Evolutionary conservation across 2,113 vertebrate species (phyloP).

Genomic region (Trematomus loennbergii): DNA sequence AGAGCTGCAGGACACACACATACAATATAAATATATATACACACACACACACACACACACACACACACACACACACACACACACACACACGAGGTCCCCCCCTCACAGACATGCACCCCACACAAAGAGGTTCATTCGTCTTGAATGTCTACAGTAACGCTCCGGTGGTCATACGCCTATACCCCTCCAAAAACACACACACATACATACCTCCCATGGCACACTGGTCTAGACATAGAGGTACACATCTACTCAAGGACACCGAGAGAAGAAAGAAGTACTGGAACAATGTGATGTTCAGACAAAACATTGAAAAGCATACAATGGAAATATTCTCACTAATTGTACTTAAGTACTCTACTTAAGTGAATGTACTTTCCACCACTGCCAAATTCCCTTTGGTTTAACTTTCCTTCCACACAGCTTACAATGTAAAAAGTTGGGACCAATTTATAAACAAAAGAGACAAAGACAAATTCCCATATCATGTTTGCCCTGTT

Average conservation of each 20-base stretch:
- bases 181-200: background rate
- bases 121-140: slow-evolving; percentile 60
- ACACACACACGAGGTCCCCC: background rate
- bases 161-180: slow-evolving; percentile 37
- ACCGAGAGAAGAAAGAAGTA: slow-evolving; percentile 12
- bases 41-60: too few species aligned
- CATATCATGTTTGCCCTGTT: too few species aligned
- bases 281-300: slow-evolving; percentile 14
- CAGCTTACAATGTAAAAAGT: background rate
- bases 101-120: background rate
- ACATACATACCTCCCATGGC: background rate
- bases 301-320: slow-evolving; percentile 23
- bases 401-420: background rate
- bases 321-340: background rate
- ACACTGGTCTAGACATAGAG: too few species aligned
- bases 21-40: background rate
- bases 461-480: too few species aligned
- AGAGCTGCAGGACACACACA: background rate
- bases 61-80: background rate
- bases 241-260: too few species aligned
- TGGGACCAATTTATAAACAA: background rate
- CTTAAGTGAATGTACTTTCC: too few species aligned
- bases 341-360: too few species aligned
- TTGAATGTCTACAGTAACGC: slow-evolving; percentile 47
- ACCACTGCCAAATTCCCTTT: background rate